phyloP scores from a whole-genome alignment of 2,113 vertebrate genomes.

The Heterocephalus glaber region DNA sequence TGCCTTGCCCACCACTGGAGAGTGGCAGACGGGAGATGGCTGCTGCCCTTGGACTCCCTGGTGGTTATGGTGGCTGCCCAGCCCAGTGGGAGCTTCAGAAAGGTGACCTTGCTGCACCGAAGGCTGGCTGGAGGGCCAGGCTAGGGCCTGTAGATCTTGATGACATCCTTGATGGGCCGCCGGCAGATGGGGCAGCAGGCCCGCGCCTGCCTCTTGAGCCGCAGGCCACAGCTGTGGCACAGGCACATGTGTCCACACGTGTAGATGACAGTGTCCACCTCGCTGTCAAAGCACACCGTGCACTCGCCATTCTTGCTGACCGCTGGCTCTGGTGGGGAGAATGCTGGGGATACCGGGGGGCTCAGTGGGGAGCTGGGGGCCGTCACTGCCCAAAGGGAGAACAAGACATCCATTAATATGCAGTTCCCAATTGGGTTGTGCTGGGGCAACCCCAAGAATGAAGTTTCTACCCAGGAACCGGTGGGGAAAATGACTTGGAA shows the following conservation, averaged over 20 bases:
- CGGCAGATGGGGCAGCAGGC: slow-evolving; percentile 98
- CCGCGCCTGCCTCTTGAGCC: slow-evolving; percentile 95
- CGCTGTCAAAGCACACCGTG: slow-evolving; percentile 97
- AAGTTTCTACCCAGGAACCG: not conserved
- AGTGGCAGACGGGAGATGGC: slow-evolving; percentile 6
- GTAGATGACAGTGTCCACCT: slow-evolving; percentile 99
- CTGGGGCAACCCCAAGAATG: not conserved
- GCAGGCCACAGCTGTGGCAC: slow-evolving; percentile 96
- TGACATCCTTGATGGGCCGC: slow-evolving; percentile 97
- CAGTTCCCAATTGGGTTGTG: not conserved
- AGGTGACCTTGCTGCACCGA: slow-evolving; percentile 79
- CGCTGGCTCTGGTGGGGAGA: slow-evolving; percentile 88
- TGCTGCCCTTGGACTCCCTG: slow-evolving; percentile 23
- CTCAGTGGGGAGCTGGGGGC: slow-evolving; percentile 97
- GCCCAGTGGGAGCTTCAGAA: slow-evolving; percentile 66
- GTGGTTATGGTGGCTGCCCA: not conserved
- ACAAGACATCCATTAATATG: not conserved
- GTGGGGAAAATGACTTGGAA: not conserved
- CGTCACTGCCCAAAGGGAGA: slow-evolving; percentile 88
- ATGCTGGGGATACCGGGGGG: slow-evolving; percentile 91
- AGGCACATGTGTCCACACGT: slow-evolving; percentile 99
- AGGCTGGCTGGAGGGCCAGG: slow-evolving; percentile 20
- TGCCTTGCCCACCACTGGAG: not conserved
- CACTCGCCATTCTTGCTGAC: slow-evolving; percentile 94
- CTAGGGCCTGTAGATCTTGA: slow-evolving; percentile 98